A percentile compares a stretch with the other conserved stretches of the same genome.
Conservation (phyloP, 2,113 vertebrate species). For the Dromiciops gliroides region DNA sequence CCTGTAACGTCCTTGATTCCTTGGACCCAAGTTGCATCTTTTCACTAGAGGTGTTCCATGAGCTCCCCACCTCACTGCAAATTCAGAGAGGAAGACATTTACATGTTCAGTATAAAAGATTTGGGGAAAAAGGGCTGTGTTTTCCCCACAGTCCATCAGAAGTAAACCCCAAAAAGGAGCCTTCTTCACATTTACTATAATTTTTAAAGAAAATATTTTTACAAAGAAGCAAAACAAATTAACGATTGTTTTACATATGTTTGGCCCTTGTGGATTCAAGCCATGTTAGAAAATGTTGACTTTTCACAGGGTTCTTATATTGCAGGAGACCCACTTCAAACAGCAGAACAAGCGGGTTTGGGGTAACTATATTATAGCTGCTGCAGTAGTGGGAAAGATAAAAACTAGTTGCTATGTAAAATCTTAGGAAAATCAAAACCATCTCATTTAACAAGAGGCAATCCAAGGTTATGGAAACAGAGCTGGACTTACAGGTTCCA, state of each 20-base stretch:
- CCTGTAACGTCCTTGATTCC: background rate
- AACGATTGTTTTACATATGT: background rate
- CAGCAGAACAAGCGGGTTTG: background rate
- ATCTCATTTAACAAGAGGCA: background rate
- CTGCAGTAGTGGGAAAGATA: background rate
- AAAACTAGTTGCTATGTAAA: background rate
- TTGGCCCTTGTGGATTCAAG: background rate
- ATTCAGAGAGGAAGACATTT: background rate
- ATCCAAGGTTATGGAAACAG: background rate
- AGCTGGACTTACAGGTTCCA: background rate
- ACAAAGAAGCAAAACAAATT: background rate
- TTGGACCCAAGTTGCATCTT: background rate
- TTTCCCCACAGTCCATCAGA: background rate
- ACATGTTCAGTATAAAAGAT: background rate
- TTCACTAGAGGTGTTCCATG: background rate
- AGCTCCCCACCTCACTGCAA: background rate
- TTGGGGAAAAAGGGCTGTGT: background rate
- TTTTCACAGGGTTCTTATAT: background rate
- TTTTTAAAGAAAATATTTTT: background rate
- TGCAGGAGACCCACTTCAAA: background rate
- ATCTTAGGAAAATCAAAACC: background rate
- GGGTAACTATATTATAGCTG: background rate
- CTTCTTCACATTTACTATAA: background rate
- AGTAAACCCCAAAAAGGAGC: background rate
- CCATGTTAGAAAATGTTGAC: background rate